Conservation (phyloP, 35 echinoderm and acorn worm species). For the Patiria miniata region DNA sequence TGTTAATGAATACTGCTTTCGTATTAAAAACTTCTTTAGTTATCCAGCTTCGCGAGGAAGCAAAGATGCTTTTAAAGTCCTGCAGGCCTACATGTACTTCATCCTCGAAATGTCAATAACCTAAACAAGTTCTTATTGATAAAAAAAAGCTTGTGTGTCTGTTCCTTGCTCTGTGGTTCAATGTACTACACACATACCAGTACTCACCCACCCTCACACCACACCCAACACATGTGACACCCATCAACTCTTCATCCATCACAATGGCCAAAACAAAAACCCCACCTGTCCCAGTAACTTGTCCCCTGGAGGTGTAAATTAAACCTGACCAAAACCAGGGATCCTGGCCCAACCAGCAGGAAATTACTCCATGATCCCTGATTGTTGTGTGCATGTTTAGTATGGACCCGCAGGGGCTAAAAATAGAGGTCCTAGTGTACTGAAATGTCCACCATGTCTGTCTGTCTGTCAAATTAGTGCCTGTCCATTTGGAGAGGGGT, state of each 20-base stretch:
- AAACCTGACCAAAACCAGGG: neutral
- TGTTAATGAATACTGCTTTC: too few species aligned
- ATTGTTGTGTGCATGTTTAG: neutral
- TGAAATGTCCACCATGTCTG: neutral
- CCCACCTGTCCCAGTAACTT: neutral
- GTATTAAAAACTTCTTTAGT: too few species aligned
- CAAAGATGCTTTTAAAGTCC: too few species aligned
- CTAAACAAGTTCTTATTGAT: too few species aligned
- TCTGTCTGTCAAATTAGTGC: neutral
- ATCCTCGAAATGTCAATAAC: too few species aligned
- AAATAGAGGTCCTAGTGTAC: neutral
- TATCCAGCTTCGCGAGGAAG: too few species aligned
- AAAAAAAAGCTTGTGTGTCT: too few species aligned
- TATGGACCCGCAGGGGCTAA: neutral
- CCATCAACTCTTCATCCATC: neutral
- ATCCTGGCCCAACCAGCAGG: neutral
- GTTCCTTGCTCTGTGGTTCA: too few species aligned
- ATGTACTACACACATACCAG: neutral
- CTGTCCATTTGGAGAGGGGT: neutral
- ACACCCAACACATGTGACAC: neutral
- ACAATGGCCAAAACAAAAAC: neutral
- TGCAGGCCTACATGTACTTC: too few species aligned
- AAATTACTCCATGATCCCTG: neutral
- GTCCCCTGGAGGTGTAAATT: slow-evolving; percentile 11
- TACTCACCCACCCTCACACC: neutral